Evolutionary conservation across 2,888 invertebrate species (phyloP).

Genomic region (Galerucella nymphaeae): DNA sequence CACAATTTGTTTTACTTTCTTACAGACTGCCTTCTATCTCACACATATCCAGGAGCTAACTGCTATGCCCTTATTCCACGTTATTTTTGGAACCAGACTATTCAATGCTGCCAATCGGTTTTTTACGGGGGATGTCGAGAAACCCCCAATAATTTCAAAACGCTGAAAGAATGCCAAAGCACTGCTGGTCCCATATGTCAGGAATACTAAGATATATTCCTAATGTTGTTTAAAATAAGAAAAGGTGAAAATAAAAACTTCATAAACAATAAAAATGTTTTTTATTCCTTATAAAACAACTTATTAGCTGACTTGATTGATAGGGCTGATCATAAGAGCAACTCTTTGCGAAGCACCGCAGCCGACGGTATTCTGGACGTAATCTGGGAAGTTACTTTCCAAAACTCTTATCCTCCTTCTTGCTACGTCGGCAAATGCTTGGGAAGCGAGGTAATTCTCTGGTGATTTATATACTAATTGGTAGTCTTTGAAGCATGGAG

Average conservation of each 20-base stretch:
- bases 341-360: constrained; percentile 72
- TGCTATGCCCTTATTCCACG: constrained; percentile 31
- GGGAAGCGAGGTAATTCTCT: constrained; percentile 70
- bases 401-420: constrained; percentile 70
- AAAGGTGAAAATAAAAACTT: not conserved
- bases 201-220: too few species aligned
- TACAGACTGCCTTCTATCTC: constrained; percentile 32
- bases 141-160: constrained; percentile 39
- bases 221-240: not conserved
- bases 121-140: constrained; percentile 39
- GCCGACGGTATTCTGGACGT: constrained; percentile 70
- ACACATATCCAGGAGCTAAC: constrained; percentile 24
- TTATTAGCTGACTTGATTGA: not conserved
- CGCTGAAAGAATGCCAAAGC: constrained; percentile 26
- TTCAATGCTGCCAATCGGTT: constrained; percentile 26
- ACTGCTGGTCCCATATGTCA: constrained; percentile 32
- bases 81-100: constrained; percentile 37
- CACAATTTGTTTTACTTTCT: not conserved
- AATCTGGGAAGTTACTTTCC: constrained; percentile 76
- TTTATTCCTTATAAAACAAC: not conserved
- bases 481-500: constrained; percentile 66
- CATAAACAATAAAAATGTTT: constrained; percentile 1
- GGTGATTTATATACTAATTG: constrained; percentile 40
- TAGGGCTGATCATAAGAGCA: constrained; percentile 57
- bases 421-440: constrained; percentile 65